Evolutionary conservation across 2,113 vertebrate species (phyloP).

Genomic region (Aegotheles bennettii): DNA sequence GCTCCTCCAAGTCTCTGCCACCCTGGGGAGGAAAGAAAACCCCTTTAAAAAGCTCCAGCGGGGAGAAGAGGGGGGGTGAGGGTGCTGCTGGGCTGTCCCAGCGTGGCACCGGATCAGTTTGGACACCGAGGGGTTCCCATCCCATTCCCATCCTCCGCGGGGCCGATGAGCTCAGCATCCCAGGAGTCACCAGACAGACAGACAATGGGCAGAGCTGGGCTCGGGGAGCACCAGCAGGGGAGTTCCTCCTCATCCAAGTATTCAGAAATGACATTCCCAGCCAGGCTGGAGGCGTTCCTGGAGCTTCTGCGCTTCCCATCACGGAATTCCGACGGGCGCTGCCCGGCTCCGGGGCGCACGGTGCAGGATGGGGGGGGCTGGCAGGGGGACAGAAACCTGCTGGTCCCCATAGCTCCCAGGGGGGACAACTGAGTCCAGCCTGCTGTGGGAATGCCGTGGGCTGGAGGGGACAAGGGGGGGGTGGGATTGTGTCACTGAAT

Average conservation of each 20-base stretch:
- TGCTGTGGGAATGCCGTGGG: fast-evolving
- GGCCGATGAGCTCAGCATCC: background rate
- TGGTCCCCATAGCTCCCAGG: background rate
- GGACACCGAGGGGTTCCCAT: no score
- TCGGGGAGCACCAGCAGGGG: background rate
- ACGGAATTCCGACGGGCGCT: background rate
- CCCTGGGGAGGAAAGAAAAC: background rate
- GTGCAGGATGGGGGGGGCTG: no score
- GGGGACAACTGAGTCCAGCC: background rate
- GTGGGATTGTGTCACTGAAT: fast-evolving
- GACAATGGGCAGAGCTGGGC: background rate
- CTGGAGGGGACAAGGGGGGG: background rate
- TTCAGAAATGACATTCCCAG: background rate
- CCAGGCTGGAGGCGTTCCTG: background rate
- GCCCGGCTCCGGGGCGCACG: background rate
- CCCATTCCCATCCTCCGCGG: background rate
- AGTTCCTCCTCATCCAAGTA: background rate
- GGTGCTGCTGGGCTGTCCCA: background rate
- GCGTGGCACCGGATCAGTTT: no score
- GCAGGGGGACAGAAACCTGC: background rate
- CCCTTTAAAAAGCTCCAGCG: fast-evolving
- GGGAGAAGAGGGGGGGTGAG: background rate
- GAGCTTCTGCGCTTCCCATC: background rate
- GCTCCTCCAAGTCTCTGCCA: no score
- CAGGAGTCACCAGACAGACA: background rate